Percentiles rank a stretch among this genome's conserved stretches.
Conservation (phyloP, 2,797 vertebrate genomes). For the Poecile montanus region DNA sequence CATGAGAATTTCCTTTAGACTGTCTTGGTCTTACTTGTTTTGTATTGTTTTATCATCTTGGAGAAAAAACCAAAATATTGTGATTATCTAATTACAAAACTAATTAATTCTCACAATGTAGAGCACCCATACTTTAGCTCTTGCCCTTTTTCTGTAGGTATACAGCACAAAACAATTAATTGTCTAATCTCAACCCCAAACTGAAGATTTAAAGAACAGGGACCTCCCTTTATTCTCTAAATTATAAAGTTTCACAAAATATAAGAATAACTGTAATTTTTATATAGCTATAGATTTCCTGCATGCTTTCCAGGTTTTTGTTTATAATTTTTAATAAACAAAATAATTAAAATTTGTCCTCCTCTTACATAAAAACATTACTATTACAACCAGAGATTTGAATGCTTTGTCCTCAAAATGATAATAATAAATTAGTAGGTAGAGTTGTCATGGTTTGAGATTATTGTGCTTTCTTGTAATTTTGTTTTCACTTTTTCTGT, state of each 20-base stretch:
- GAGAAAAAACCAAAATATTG: neutral
- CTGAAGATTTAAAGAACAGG: neutral
- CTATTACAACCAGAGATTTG: neutral
- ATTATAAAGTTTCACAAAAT: neutral
- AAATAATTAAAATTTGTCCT: neutral
- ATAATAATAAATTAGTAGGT: neutral
- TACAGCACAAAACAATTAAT: neutral
- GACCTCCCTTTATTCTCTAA: neutral
- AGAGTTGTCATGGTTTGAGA: neutral
- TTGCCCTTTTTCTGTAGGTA: neutral
- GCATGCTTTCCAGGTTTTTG: neutral
- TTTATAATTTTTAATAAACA: neutral
- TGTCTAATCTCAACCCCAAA: neutral
- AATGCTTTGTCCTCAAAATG: neutral
- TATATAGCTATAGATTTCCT: neutral
- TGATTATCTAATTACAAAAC: slow-evolving; percentile 23
- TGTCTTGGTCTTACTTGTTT: neutral
- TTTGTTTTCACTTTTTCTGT: neutral
- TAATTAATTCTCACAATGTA: neutral
- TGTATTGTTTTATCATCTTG: neutral
- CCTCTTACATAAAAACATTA: neutral
- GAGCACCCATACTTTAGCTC: neutral
- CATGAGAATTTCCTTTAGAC: neutral
- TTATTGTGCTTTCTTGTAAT: neutral
- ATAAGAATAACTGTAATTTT: neutral